These are phyloP conservation scores for Hydriomena furcata DNA, from an alignment of 2,888 invertebrate genomes.

Conservation along the genomic window DNA sequence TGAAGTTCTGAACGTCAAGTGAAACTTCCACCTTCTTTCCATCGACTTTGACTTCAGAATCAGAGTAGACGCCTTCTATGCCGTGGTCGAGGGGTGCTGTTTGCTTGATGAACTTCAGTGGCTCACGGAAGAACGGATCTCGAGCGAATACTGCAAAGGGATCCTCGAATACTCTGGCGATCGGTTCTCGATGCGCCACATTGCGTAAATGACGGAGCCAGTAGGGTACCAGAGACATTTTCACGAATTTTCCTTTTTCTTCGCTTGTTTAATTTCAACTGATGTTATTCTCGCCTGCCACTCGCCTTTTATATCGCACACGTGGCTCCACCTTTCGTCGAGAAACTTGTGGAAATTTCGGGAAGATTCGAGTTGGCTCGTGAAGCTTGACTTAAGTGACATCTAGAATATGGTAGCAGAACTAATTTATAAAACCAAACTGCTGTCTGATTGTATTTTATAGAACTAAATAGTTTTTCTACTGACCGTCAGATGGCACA, in stretches of 20 bases:
- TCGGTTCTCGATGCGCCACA: slow-evolving; percentile 61
- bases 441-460: not conserved
- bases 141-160: slow-evolving; percentile 59
- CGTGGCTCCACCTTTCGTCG: slow-evolving; percentile 55
- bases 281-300: slow-evolving; percentile 31
- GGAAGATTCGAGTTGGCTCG: slow-evolving; percentile 52
- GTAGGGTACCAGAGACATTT: slow-evolving; percentile 73
- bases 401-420: slow-evolving; percentile 46
- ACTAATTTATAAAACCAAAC: no score
- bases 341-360: slow-evolving; percentile 47
- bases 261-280: slow-evolving; percentile 35
- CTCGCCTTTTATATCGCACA: slow-evolving; percentile 55
- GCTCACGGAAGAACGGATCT: slow-evolving; percentile 74
- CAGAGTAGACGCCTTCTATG: slow-evolving; percentile 79
- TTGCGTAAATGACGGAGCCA: slow-evolving; percentile 75
- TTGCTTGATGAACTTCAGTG: slow-evolving; percentile 61
- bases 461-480: not conserved
- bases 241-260: slow-evolving; percentile 7
- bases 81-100: slow-evolving; percentile 59
- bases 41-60: slow-evolving; percentile 81
- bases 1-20: slow-evolving; percentile 90
- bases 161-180: slow-evolving; percentile 62
- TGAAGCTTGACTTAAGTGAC: slow-evolving; percentile 34
- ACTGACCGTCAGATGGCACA: slow-evolving; percentile 14
- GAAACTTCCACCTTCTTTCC: slow-evolving; percentile 88